Base-by-base conservation (phyloP, 2,797 vertebrate species). In the Sebastes paucispinis region DNA sequence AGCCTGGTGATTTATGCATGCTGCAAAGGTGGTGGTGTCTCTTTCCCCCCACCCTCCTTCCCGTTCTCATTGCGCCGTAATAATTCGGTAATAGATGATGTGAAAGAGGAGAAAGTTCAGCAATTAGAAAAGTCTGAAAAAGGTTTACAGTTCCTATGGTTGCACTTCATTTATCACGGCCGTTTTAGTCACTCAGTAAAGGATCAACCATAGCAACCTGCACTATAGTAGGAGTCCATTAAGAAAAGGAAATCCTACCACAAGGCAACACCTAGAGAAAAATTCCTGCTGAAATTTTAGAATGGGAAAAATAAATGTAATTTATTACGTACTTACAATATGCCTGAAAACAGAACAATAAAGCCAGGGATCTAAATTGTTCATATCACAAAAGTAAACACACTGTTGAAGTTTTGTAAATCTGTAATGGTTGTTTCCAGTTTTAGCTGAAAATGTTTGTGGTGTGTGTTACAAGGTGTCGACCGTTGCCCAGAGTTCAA, bases 1-100 rank as follows among this genome's bases (percentile, higher is more conserved):
- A 94, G 90, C 87, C 81, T 63, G 64, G 74, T 94, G 93, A 96
- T 95, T 96, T 94, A 96, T 95, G 88, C 59, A 62, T 39, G 66
- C 84, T 81, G 86, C 81, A 88, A 88, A 93, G 86, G 88, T 88
- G 70, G 74, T 60, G 79, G 64, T 83, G 80, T 93, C 87, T 91
- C 75, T 52, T 36, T 25, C 52, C 47, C 60, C 60, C 34, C 34
- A 20, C 64, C 73, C 29, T 16, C 81, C 65, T 36, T 70, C 65
- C 43, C 70, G 64, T 73, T 80, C 69, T 80, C 52, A 80, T 66
- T 74, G 82, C 54, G 58, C 73, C 69, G 70, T 81, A 90, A 94
- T 92, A 85, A 92, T 93, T 85, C 68, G 69, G 85, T 93, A 91
- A 95, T 85, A 84, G 88, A 95, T 94, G 89, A 94, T 80, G 92